These are phyloP conservation scores for Ailurus styani DNA, from an alignment of 2,113 vertebrate species.

Conservation along the genomic window DNA sequence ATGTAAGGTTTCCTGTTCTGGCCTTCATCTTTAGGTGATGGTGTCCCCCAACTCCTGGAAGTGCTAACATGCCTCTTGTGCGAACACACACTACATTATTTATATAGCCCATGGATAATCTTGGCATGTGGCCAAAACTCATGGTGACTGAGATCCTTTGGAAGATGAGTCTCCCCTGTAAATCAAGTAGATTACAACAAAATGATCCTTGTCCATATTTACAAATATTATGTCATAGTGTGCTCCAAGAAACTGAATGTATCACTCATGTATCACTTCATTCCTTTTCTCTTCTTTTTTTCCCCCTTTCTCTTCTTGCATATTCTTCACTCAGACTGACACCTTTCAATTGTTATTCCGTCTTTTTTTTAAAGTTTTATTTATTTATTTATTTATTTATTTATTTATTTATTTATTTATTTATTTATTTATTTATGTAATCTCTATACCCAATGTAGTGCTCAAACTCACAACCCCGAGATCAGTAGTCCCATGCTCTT, in stretches of 20 bases:
- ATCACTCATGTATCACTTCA: conserved; percentile 81
- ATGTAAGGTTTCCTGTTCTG: conserved; percentile 36
- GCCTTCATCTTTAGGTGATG: conserved; percentile 65
- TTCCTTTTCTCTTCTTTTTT: conserved; percentile 91
- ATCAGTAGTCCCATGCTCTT: not conserved
- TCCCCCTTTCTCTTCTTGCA: conserved; percentile 94
- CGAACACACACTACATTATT: conserved; percentile 89
- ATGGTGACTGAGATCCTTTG: conserved; percentile 84
- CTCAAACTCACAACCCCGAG: not conserved
- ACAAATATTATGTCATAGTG: conserved; percentile 90
- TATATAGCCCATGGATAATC: conserved; percentile 85
- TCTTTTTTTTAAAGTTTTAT: not conserved
- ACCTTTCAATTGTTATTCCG: conserved; percentile 82
- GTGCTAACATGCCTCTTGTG: conserved; percentile 88
- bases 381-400: not conserved
- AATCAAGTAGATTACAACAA: conserved; percentile 87
- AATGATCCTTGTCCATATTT: conserved; percentile 91
- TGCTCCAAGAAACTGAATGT: conserved; percentile 87
- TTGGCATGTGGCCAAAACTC: conserved; percentile 87
- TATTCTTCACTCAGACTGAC: conserved; percentile 88
- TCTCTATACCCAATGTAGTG: not conserved
- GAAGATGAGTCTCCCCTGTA: conserved; percentile 87
- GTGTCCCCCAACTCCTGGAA: conserved; percentile 82
- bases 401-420: not conserved
- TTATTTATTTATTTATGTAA: not conserved